phyloP scores from a whole-genome alignment of 2,888 invertebrate species.

The Sepioteuthis lessoniana region DNA sequence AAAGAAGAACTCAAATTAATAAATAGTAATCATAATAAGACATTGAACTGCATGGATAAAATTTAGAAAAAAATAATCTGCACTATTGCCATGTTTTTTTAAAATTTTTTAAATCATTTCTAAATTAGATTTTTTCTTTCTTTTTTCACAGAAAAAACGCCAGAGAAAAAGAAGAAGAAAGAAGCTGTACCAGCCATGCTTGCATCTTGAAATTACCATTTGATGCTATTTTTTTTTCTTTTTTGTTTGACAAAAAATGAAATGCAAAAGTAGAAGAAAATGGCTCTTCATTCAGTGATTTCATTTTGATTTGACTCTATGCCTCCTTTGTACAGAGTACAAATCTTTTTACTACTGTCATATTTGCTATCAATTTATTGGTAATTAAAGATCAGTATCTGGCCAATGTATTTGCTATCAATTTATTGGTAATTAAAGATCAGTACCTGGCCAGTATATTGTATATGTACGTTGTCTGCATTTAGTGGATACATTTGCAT shows the following conservation, averaged over 20 bases:
- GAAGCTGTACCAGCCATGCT: slow-evolving; percentile 34
- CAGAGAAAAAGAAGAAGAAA: neutral
- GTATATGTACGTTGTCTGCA: neutral
- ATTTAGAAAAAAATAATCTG: no score
- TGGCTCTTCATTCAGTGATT: neutral
- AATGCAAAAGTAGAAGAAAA: neutral
- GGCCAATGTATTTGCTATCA: neutral
- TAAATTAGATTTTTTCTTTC: neutral
- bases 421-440: neutral
- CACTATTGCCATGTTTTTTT: no score
- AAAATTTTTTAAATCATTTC: no score
- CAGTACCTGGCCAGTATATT: neutral
- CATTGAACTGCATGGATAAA: no score
- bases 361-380: neutral
- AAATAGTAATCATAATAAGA: no score
- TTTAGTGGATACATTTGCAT: neutral
- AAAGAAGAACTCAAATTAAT: no score
- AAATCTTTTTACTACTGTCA: neutral
- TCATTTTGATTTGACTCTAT: neutral
- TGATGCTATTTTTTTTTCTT: neutral
- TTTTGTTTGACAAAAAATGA: neutral
- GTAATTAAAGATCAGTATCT: neutral
- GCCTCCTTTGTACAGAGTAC: neutral
- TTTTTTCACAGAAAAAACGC: slow-evolving; percentile 16
- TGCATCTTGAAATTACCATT: neutral